Evolutionary conservation across 2,113 vertebrate species (phyloP).

Genomic region (Elanus axillaris): DNA sequence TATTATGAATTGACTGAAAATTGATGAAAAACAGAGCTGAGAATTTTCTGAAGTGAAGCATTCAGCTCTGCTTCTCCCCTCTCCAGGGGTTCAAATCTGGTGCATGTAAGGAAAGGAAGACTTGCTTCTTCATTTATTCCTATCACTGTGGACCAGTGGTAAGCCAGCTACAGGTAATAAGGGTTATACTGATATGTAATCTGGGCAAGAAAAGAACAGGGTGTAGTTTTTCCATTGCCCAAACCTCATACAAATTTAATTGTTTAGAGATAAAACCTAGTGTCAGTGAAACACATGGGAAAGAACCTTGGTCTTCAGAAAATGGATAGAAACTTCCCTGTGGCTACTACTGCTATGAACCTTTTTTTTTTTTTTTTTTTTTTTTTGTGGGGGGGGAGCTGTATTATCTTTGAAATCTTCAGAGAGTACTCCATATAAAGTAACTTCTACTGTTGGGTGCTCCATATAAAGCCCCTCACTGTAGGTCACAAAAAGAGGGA

Average conservation of each 20-base stretch:
- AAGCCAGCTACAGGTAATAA: not conserved
- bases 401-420: not conserved
- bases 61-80: not conserved
- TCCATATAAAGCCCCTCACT: not conserved
- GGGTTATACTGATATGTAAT: not conserved
- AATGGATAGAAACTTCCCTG: not conserved
- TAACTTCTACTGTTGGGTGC: not conserved
- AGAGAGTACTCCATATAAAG: not conserved
- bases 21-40: not conserved
- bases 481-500: not conserved
- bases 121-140: rapidly evolving
- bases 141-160: not conserved
- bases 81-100: not conserved
- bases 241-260: not conserved
- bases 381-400: rapidly evolving
- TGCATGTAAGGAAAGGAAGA: not conserved
- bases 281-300: not conserved
- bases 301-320: not conserved
- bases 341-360: not conserved
- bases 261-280: not conserved
- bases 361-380: not conserved
- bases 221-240: not conserved
- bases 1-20: not conserved
- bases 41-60: not conserved
- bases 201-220: not conserved